phyloP scores from a whole-genome alignment of 1,140 invertebrate species.

The Leptinotarsa lineolata region DNA sequence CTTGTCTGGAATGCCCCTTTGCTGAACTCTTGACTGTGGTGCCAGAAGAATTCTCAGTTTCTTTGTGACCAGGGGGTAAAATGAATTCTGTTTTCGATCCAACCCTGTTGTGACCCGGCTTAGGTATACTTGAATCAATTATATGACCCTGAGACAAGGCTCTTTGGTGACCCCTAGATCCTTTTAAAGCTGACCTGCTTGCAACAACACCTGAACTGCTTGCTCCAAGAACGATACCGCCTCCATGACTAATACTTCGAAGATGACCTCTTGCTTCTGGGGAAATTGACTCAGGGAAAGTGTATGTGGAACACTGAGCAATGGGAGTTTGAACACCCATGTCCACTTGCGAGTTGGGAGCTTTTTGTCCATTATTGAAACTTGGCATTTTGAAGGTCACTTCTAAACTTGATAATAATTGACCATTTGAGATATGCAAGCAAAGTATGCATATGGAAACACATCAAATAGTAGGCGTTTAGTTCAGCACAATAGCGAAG shows the following conservation, averaged over 20 bases:
- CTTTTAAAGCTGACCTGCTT: constrained; percentile 68
- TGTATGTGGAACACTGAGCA: constrained; percentile 50
- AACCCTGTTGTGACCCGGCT: constrained; percentile 73
- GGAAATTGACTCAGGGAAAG: constrained; percentile 48
- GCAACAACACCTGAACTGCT: constrained; percentile 54
- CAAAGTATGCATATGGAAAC: neutral
- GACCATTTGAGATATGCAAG: neutral
- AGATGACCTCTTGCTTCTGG: constrained; percentile 63
- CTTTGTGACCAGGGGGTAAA: constrained; percentile 77
- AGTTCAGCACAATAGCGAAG: neutral
- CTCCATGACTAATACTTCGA: constrained; percentile 80
- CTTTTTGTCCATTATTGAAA: neutral
- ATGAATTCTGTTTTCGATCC: constrained; percentile 87
- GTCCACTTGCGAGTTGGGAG: neutral
- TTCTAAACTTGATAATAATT: neutral
- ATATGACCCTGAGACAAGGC: constrained; percentile 87
- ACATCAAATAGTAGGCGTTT: neutral
- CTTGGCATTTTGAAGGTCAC: neutral
- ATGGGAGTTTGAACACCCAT: neutral
- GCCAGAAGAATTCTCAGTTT: constrained; percentile 55
- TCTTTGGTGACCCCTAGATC: constrained; percentile 75
- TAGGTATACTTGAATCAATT: constrained; percentile 53
- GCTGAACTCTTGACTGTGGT: constrained; percentile 60
- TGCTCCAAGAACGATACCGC: constrained; percentile 62
- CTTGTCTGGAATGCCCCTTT: constrained; percentile 66